These are phyloP conservation scores for Megalonaias nervosa DNA, from an alignment of 1,140 invertebrate species.

Conservation along the genomic window DNA sequence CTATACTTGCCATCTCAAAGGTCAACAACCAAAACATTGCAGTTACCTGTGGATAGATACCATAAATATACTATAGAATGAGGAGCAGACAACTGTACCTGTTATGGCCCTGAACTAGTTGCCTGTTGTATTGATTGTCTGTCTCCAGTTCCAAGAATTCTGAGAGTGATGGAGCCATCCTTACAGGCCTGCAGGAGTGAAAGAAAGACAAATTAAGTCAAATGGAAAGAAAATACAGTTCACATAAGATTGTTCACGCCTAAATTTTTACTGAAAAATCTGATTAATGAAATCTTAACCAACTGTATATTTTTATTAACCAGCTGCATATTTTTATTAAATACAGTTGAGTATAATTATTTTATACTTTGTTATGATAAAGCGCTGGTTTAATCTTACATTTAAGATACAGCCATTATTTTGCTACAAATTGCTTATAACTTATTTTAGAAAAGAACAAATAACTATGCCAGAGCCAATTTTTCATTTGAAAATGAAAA, in stretches of 20 bases:
- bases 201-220: neutral
- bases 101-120: slow-evolving; percentile 64
- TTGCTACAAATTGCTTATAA: neutral
- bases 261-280: neutral
- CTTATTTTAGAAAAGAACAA: neutral
- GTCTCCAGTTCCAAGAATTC: slow-evolving; percentile 65
- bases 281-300: neutral
- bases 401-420: neutral
- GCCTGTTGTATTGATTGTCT: slow-evolving; percentile 52
- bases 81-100: slow-evolving; percentile 34
- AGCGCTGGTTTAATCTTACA: neutral
- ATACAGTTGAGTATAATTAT: neutral
- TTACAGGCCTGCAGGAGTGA: slow-evolving; percentile 58
- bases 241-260: neutral
- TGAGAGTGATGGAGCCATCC: slow-evolving; percentile 47
- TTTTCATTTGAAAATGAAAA: too few species aligned
- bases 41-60: too few species aligned
- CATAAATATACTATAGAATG: too few species aligned
- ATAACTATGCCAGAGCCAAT: neutral
- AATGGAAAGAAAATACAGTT: neutral
- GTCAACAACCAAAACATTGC: too few species aligned
- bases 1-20: too few species aligned
- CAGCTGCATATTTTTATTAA: neutral
- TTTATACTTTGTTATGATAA: neutral
- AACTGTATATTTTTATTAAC: neutral